Conservation (phyloP, 1,140 invertebrate genomes). For the Callitettix versicolor region DNA sequence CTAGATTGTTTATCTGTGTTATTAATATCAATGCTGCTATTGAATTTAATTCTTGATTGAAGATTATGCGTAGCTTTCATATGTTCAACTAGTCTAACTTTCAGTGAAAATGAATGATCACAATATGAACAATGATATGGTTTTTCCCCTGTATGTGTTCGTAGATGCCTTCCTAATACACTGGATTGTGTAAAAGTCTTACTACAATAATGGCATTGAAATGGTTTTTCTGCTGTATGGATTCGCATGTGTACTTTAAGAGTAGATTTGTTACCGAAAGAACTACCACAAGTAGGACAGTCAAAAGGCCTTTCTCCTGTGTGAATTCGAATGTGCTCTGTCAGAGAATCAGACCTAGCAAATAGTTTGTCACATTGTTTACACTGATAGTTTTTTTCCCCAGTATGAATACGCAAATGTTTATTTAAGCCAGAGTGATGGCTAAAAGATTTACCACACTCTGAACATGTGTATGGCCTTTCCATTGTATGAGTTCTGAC, state of each 20-base stretch:
- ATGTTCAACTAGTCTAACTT: no score
- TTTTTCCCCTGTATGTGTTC: constrained; percentile 9
- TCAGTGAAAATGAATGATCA: not conserved
- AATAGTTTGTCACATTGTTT: constrained; percentile 32
- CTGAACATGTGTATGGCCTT: constrained; percentile 4
- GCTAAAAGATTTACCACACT: constrained; percentile 13
- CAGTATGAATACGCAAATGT: constrained; percentile 30
- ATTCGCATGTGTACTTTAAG: not conserved
- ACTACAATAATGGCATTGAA: not conserved
- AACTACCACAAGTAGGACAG: not conserved
- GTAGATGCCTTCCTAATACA: constrained; percentile 3
- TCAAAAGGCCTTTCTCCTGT: constrained; percentile 1
- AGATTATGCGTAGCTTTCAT: no score
- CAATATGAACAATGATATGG: constrained; percentile 1
- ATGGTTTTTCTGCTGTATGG: constrained; percentile 2
- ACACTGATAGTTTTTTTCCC: constrained; percentile 34
- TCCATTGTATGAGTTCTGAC: constrained; percentile 9
- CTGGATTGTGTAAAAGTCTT: not conserved
- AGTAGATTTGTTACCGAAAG: not conserved
- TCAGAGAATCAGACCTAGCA: not conserved
- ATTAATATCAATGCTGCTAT: no score
- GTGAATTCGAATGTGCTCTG: constrained; percentile 1
- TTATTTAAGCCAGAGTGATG: constrained; percentile 8
- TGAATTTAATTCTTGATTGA: no score
- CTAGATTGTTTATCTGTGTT: no score